Conservation (phyloP, 2,113 vertebrate genomes). For the Oreochromis tanganicae region DNA sequence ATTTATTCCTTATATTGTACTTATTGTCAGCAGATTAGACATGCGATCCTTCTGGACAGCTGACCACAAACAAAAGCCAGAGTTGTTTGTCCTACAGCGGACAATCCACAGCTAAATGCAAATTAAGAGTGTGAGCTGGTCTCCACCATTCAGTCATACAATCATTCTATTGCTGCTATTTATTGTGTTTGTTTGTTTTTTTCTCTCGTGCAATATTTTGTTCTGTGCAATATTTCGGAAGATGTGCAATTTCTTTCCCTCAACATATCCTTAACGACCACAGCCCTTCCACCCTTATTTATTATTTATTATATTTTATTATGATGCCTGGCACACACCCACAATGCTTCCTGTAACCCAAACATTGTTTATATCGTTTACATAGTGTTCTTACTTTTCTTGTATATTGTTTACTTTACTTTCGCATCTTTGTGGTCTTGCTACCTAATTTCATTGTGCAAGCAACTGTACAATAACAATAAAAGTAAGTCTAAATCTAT, state of each 20-base stretch:
- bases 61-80: rapidly evolving
- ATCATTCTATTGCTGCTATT: background rate
- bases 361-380: background rate
- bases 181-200: background rate
- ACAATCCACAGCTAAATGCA: background rate
- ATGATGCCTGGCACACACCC: background rate
- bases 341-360: background rate
- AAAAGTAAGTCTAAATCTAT: background rate
- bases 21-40: background rate
- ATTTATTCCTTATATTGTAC: background rate
- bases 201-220: background rate
- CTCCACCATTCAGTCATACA: background rate
- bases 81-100: background rate
- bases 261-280: background rate
- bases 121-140: background rate
- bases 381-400: background rate
- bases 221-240: background rate
- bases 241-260: background rate
- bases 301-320: background rate
- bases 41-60: background rate
- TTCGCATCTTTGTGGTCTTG: background rate
- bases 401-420: background rate
- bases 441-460: background rate
- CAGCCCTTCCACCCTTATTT: background rate
- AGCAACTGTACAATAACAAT: background rate